Conservation (phyloP, 2,113 vertebrate genomes). For the Struthio camelus region DNA sequence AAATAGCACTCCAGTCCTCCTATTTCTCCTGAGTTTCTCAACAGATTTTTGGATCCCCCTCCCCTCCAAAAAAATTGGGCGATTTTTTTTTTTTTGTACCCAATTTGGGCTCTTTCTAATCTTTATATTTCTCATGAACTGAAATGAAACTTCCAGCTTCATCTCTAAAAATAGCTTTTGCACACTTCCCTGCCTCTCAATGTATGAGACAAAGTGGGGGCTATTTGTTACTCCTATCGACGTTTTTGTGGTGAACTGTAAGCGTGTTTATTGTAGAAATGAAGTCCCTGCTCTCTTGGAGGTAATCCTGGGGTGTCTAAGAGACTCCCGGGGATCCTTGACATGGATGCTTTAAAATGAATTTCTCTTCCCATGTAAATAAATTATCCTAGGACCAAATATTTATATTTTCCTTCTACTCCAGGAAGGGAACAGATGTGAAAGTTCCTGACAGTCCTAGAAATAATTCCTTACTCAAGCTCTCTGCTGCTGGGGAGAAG, state of each 20-base stretch:
- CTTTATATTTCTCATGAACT: not conserved
- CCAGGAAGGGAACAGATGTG: not conserved
- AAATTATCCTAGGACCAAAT: constrained; percentile 28
- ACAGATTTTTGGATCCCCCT: not conserved
- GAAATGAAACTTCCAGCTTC: constrained; percentile 2
- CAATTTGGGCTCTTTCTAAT: not conserved
- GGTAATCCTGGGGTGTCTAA: constrained; percentile 37
- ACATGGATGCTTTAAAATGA: constrained; percentile 28
- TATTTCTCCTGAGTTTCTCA: not conserved
- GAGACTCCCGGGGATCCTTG: constrained; percentile 27
- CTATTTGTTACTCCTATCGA: constrained; percentile 56
- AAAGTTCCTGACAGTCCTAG: constrained; percentile 6
- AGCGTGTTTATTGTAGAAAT: not conserved
- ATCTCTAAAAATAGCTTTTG: constrained; percentile 3
- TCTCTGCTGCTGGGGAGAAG: not conserved
- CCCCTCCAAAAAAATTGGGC: no score
- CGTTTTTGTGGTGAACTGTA: constrained; percentile 42
- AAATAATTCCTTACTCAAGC: not conserved
- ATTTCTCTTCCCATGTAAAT: constrained; percentile 32
- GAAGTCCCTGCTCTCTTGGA: constrained; percentile 49
- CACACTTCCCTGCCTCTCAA: not conserved
- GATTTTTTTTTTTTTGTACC: not conserved
- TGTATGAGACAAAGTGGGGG: constrained; percentile 18
- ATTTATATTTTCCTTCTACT: not conserved
- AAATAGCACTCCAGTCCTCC: constrained; percentile 46